Conservation (phyloP, 2,888 invertebrate genomes). For the Chrysolina americana region DNA sequence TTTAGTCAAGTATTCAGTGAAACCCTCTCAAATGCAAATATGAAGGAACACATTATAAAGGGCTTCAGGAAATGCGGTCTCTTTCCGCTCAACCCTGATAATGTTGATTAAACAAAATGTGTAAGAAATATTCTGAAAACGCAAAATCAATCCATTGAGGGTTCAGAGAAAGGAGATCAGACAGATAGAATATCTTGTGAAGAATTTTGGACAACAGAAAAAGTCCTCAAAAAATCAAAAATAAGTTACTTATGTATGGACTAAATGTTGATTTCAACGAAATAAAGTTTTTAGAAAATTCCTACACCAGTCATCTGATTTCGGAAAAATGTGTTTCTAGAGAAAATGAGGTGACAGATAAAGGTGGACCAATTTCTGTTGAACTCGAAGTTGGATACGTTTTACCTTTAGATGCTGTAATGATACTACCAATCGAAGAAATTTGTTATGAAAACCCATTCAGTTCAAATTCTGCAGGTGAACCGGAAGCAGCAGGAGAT, state of each 20-base stretch:
- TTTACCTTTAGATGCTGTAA: background rate
- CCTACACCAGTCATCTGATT: background rate
- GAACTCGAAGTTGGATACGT: background rate
- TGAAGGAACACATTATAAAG: slow-evolving; percentile 7
- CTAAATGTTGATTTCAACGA: slow-evolving; percentile 3
- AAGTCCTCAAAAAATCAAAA: background rate
- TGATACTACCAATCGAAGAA: background rate
- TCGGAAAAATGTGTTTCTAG: background rate
- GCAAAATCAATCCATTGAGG: background rate
- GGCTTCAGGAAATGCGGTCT: slow-evolving; percentile 33
- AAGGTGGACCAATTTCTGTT: background rate
- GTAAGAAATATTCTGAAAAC: slow-evolving; percentile 31
- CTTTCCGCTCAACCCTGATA: slow-evolving; percentile 26
- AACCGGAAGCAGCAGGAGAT: background rate
- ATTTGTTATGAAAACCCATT: slow-evolving; percentile 3
- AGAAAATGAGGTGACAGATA: slow-evolving; percentile 1
- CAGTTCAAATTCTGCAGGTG: background rate
- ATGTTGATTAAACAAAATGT: slow-evolving; percentile 32
- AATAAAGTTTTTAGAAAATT: background rate
- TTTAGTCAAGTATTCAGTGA: slow-evolving; percentile 30
- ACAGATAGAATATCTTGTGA: too few species aligned
- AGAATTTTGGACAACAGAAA: too few species aligned
- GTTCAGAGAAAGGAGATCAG: too few species aligned
- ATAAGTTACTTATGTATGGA: background rate
- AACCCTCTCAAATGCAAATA: background rate